phyloP scores from a whole-genome alignment of 2,888 invertebrate genomes.

The Pachymerium ferrugineum region DNA sequence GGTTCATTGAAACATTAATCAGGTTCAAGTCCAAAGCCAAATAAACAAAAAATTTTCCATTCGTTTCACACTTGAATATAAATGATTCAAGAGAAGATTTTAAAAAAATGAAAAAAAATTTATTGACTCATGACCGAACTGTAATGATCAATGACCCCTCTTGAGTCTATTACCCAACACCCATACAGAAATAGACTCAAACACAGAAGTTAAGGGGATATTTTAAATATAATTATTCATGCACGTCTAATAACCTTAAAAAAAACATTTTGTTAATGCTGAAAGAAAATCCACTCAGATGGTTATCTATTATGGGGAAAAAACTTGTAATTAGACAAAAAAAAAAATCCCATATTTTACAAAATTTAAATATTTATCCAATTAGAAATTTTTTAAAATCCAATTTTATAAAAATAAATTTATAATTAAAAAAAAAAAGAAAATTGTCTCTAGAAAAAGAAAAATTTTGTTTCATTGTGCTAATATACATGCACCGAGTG shows the following conservation, averaged over 20 bases:
- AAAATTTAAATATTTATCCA: too few relatives aligned
- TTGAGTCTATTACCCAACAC: conserved; percentile 23
- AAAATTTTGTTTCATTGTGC: background rate
- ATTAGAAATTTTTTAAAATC: background rate
- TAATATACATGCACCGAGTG: conserved; percentile 20
- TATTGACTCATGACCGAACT: background rate
- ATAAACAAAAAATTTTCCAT: background rate
- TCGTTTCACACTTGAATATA: background rate
- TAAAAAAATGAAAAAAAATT: background rate
- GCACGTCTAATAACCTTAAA: background rate
- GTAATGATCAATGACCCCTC: background rate
- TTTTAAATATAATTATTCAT: conserved; percentile 9
- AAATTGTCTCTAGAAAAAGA: background rate
- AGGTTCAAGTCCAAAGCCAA: background rate
- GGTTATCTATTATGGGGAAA: background rate
- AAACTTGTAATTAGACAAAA: background rate
- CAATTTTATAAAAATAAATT: background rate
- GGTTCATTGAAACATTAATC: background rate
- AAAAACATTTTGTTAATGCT: background rate
- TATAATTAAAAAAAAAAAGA: background rate
- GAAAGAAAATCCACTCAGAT: background rate
- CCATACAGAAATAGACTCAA: conserved; percentile 6
- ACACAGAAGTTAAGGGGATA: conserved; percentile 10
- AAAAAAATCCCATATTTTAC: background rate
- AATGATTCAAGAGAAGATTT: background rate